A percentile compares a stretch with the other conserved stretches of the same genome.
These are phyloP conservation scores for Platalea minor DNA, from an alignment of 2,797 vertebrate species.

Conservation along the genomic window DNA sequence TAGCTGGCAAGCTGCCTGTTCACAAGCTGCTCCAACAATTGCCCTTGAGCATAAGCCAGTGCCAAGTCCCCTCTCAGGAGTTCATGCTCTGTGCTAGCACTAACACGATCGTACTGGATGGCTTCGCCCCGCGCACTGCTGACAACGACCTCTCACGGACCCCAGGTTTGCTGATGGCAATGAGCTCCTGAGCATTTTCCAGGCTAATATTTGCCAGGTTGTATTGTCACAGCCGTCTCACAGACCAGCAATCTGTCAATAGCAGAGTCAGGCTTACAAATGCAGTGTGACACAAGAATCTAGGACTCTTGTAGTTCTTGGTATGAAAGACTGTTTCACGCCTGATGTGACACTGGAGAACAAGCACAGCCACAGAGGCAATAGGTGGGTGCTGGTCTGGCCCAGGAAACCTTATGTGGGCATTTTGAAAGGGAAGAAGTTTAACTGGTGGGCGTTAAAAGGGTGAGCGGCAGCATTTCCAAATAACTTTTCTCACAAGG, in stretches of 20 bases:
- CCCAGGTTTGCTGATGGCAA: slow-evolving; percentile 24
- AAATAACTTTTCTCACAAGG: slow-evolving; percentile 1
- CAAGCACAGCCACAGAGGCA: background rate
- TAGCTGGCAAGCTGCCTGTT: slow-evolving; percentile 24
- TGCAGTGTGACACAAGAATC: background rate
- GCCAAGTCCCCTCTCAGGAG: background rate
- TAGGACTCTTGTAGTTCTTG: background rate
- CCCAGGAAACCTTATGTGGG: background rate
- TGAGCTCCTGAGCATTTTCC: background rate
- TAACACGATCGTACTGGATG: background rate
- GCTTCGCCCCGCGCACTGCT: background rate
- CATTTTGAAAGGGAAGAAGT: background rate
- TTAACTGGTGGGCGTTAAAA: background rate
- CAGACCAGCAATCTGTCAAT: background rate
- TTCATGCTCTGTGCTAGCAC: background rate
- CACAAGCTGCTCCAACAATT: slow-evolving; percentile 4
- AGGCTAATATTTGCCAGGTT: slow-evolving; percentile 26
- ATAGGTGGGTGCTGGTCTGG: background rate
- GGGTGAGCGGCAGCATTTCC: background rate
- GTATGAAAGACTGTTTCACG: background rate
- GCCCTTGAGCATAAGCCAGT: slow-evolving; percentile 20
- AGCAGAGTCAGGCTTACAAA: slow-evolving; percentile 1
- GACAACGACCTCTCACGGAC: background rate
- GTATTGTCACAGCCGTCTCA: background rate
- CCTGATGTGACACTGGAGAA: background rate